Base-by-base conservation (phyloP, 2,888 invertebrate species). In the Nymphalis c-album region DNA sequence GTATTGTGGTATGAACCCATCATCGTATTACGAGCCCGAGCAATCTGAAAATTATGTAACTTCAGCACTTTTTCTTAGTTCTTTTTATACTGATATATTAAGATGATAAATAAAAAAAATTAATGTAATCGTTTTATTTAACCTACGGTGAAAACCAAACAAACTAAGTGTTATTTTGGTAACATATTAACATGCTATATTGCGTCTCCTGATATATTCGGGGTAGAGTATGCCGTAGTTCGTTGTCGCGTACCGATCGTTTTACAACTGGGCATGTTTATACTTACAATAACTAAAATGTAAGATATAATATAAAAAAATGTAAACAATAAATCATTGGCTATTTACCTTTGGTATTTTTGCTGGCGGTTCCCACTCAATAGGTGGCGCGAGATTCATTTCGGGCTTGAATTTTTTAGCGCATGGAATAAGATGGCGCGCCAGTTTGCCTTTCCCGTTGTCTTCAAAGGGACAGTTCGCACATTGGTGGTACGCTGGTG, bases 381-480 rank as follows among this genome's bases (percentile, higher is more conserved):
- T 89, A 0, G 98, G 97, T 7, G 98, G 98, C 75, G 96, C 95
- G 77, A 97, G 92, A 88, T 98, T 98, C 58, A 94, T 90, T 74
- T 97, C 97, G 0, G 97, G 96, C 83, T 97, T 96, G 88, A 97
- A 98, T 83, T 97, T 97, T 86, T 98, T 97, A 53, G 95, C 94
- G 87, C 98, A 98, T 2, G 97, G 96, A 70, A 96, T 94, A 74
- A 96, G 94, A 91, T 98, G 98, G 50, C 98, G 94, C 0, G 96
- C 96, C 76, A 98, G 90, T 87, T 98, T 98, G 40, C 97, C 97
- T 87, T 97, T 98, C 64, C 97, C 97, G 80, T 97, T 97, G 78
- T 98, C 97, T 85, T 98, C 98, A 81, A 98, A 98, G 0, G 97
- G 96, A 91, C 98, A 98, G 81, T 97, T 96, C 0, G 97, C 96